Percentiles rank a stretch among this genome's conserved stretches.
phyloP scores from a whole-genome alignment of 2,888 invertebrate species.

The Chloroclystis v-ata region DNA sequence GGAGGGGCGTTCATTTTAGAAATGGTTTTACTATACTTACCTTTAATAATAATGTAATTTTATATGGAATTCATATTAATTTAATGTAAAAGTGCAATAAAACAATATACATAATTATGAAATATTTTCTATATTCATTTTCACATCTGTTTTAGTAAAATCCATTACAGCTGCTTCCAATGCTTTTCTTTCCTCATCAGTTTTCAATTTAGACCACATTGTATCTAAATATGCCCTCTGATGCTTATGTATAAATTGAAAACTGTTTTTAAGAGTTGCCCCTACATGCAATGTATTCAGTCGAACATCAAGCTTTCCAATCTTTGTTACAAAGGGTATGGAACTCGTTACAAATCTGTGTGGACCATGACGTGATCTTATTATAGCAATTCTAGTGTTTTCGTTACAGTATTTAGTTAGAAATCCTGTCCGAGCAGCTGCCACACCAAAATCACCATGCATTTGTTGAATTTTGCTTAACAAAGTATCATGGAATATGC shows the following conservation, averaged over 20 bases:
- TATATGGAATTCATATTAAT: no score
- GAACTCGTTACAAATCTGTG: slow-evolving; percentile 83
- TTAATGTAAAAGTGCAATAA: slow-evolving; percentile 10
- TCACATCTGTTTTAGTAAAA: slow-evolving; percentile 66
- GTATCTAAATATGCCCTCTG: slow-evolving; percentile 82
- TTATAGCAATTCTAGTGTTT: slow-evolving; percentile 84
- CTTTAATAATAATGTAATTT: no score
- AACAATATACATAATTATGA: slow-evolving; percentile 32
- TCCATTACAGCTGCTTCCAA: slow-evolving; percentile 73
- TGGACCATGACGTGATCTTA: slow-evolving; percentile 85
- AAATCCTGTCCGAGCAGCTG: slow-evolving; percentile 84
- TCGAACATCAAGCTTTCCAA: slow-evolving; percentile 80
- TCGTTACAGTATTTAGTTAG: slow-evolving; percentile 88
- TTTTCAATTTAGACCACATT: slow-evolving; percentile 79
- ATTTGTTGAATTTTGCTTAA: slow-evolving; percentile 81
- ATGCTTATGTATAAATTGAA: slow-evolving; percentile 83
- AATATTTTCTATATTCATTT: slow-evolving; percentile 65
- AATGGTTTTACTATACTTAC: no score
- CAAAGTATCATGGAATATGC: slow-evolving; percentile 77
- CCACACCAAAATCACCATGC: slow-evolving; percentile 87
- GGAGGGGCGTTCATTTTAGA: no score
- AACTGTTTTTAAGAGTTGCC: slow-evolving; percentile 88
- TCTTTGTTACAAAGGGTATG: slow-evolving; percentile 82
- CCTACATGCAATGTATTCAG: slow-evolving; percentile 84
- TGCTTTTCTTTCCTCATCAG: slow-evolving; percentile 79